These are phyloP conservation scores for Patiria miniata DNA, from an alignment of 35 echinoderm and acorn worm genomes.

Conservation along the genomic window DNA sequence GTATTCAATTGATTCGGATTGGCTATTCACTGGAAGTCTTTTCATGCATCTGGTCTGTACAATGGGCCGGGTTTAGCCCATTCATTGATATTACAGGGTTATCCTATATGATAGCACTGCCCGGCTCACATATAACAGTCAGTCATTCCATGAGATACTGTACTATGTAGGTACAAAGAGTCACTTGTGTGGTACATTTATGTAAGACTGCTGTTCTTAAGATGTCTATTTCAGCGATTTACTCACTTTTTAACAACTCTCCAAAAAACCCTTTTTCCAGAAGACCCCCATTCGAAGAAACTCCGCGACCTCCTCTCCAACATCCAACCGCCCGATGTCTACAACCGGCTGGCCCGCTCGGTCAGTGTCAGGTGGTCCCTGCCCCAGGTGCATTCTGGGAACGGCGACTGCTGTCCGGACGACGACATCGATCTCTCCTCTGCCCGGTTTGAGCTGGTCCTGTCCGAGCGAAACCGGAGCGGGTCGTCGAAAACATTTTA, in stretches of 20 bases:
- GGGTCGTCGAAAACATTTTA: constrained; percentile 58
- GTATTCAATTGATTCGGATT: too few relatives aligned
- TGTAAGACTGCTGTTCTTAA: too few relatives aligned
- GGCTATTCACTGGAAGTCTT: too few relatives aligned
- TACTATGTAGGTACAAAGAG: too few relatives aligned
- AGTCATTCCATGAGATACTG: too few relatives aligned
- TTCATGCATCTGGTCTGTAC: too few relatives aligned
- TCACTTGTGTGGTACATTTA: too few relatives aligned
- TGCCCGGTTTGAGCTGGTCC: constrained; percentile 65
- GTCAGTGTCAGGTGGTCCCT: constrained; percentile 71
- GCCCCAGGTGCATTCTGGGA: constrained; percentile 45
- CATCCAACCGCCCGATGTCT: constrained; percentile 77
- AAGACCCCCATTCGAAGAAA: constrained; percentile 68
- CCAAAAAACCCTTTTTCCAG: constrained; percentile 32
- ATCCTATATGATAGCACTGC: too few relatives aligned
- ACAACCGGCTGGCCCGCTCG: constrained; percentile 59
- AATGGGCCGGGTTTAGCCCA: too few relatives aligned
- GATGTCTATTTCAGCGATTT: neutral
- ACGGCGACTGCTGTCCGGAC: constrained; percentile 34
- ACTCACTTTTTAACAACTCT: constrained; percentile 3
- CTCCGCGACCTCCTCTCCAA: constrained; percentile 79
- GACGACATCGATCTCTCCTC: constrained; percentile 43
- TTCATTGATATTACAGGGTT: too few relatives aligned
- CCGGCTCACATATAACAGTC: too few relatives aligned
- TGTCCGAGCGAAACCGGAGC: constrained; percentile 72